These are phyloP conservation scores for Euglossa dilemma DNA, from an alignment of 1,140 invertebrate genomes.

Conservation along the genomic window DNA sequence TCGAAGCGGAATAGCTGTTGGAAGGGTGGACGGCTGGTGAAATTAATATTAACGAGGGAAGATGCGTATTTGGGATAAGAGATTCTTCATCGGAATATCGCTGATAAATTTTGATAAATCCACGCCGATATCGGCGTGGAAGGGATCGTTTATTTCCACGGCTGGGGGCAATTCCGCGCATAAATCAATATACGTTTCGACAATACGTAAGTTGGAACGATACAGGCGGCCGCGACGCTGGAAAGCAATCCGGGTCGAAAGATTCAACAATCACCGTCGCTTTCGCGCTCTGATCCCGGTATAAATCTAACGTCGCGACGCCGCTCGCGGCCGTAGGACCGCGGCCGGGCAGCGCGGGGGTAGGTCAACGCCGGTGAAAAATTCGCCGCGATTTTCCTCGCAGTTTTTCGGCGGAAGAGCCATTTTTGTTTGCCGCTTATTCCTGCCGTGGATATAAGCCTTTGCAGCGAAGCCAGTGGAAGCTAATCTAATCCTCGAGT, in stretches of 20 bases:
- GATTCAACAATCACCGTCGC: conserved; percentile 49
- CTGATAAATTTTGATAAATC: conserved; percentile 32
- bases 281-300: conserved; percentile 32
- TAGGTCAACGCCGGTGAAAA: conserved; percentile 52
- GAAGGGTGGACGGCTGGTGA: background rate
- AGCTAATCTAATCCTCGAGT: conserved; percentile 79
- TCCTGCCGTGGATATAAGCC: conserved; percentile 74
- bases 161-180: conserved; percentile 18
- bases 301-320: conserved; percentile 49
- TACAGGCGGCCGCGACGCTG: conserved; percentile 1
- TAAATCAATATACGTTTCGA: conserved; percentile 34
- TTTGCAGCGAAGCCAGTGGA: conserved; percentile 76
- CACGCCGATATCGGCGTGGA: background rate
- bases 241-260: conserved; percentile 36
- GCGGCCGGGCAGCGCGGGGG: background rate
- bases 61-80: background rate
- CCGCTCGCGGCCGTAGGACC: background rate
- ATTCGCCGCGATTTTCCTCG: conserved; percentile 58
- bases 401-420: conserved; percentile 70
- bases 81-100: conserved; percentile 10
- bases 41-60: conserved; percentile 4
- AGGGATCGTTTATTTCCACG: conserved; percentile 36
- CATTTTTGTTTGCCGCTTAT: conserved; percentile 79
- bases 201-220: conserved; percentile 26
- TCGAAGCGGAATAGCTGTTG: too few species aligned